These are phyloP conservation scores for Atethmia centrago DNA, from an alignment of 2,888 invertebrate species.

Conservation along the genomic window DNA sequence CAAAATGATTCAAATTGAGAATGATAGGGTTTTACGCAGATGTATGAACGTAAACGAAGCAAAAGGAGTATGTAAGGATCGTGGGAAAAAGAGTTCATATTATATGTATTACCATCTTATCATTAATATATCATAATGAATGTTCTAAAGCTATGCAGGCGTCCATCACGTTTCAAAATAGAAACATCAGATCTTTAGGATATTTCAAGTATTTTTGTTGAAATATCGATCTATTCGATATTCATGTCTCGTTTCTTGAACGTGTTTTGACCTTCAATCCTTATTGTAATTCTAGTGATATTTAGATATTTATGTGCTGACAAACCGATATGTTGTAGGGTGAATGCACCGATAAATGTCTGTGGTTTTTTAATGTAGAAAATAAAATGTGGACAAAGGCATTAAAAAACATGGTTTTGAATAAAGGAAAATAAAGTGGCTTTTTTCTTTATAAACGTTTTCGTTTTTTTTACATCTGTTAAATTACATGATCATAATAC, in stretches of 20 bases:
- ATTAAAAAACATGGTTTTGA: not conserved
- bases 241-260: slow-evolving; percentile 37
- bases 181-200: not conserved
- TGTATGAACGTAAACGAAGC: no score
- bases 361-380: slow-evolving; percentile 21
- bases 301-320: slow-evolving; percentile 41
- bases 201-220: not conserved
- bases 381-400: slow-evolving; percentile 8
- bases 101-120: no score
- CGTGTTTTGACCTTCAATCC: slow-evolving; percentile 56
- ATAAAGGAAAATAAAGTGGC: not conserved
- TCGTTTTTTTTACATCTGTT: not conserved
- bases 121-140: no score
- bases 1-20: no score
- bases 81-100: no score
- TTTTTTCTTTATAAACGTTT: not conserved
- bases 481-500: not conserved
- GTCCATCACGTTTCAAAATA: not conserved
- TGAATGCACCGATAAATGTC: slow-evolving; percentile 38
- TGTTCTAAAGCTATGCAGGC: no score
- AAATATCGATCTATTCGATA: slow-evolving; percentile 16
- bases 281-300: slow-evolving; percentile 51
- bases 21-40: no score
- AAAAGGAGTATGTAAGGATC: no score
- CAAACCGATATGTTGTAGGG: slow-evolving; percentile 31